A percentile compares a stretch with the other conserved stretches of the same genome.
phyloP scores from a whole-genome alignment of 2,113 vertebrate species.

The Picathartes gymnocephalus region DNA sequence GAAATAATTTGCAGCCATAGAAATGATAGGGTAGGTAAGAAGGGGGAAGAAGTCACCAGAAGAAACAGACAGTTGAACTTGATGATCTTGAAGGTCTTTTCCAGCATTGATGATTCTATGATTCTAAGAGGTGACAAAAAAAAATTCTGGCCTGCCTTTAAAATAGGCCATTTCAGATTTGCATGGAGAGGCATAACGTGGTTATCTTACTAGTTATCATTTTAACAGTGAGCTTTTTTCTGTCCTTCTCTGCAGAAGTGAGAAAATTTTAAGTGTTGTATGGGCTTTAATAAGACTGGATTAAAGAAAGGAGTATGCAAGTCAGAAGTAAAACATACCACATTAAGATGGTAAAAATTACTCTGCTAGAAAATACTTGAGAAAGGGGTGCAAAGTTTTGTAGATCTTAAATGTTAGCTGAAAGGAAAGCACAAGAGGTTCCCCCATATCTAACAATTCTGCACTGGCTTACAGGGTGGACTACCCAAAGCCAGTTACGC shows the following conservation, averaged over 20 bases:
- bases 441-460: background rate
- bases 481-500: background rate
- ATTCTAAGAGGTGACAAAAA: background rate
- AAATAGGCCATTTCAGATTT: background rate
- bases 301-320: background rate
- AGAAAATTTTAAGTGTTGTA: background rate
- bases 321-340: background rate
- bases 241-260: background rate
- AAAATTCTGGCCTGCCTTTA: background rate
- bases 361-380: background rate
- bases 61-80: background rate
- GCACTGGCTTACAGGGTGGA: background rate
- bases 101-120: background rate
- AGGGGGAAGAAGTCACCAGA: background rate
- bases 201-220: background rate
- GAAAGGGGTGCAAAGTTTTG: background rate
- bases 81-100: background rate
- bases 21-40: background rate
- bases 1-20: background rate
- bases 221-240: background rate
- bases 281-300: background rate
- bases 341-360: background rate
- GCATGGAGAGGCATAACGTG: background rate
- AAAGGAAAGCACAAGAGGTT: background rate
- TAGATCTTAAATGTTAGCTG: background rate